phyloP scores from a whole-genome alignment of 2,113 vertebrate genomes.

The Vidua macroura region DNA sequence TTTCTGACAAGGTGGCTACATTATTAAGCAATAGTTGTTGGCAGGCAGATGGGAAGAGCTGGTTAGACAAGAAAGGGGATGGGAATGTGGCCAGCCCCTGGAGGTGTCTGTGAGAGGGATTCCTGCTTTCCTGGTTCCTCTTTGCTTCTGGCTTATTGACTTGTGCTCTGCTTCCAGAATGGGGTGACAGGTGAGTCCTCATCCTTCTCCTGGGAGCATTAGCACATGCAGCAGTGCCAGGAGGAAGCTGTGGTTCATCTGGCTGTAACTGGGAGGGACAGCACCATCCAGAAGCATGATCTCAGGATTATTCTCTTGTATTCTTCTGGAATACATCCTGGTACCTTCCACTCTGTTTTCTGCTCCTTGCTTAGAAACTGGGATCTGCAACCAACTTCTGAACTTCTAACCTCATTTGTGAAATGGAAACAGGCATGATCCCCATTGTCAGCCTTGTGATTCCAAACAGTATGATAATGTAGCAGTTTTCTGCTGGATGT shows the following conservation, averaged over 20 bases:
- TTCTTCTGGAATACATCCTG: not conserved
- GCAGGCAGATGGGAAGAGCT: not conserved
- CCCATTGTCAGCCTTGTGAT: not conserved
- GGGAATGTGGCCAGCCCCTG: not conserved
- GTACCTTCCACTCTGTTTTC: not conserved
- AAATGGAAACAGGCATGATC: not conserved
- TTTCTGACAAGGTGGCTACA: not conserved
- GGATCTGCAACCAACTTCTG: not conserved
- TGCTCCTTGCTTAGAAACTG: not conserved
- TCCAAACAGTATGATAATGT: not conserved
- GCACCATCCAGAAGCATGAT: not conserved
- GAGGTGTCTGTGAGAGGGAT: not conserved
- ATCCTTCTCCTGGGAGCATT: not conserved
- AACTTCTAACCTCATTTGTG: not conserved
- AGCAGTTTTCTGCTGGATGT: not conserved
- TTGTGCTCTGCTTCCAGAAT: not conserved
- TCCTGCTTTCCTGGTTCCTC: not conserved
- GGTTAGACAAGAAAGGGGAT: not conserved
- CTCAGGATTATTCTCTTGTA: not conserved
- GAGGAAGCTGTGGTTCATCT: not conserved
- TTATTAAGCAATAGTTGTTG: not conserved
- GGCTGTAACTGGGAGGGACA: not conserved
- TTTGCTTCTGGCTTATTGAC: not conserved
- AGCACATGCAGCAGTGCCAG: not conserved
- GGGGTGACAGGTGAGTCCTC: not conserved